Conservation (phyloP, 1,140 invertebrate species). For the Frieseomelitta varia region DNA sequence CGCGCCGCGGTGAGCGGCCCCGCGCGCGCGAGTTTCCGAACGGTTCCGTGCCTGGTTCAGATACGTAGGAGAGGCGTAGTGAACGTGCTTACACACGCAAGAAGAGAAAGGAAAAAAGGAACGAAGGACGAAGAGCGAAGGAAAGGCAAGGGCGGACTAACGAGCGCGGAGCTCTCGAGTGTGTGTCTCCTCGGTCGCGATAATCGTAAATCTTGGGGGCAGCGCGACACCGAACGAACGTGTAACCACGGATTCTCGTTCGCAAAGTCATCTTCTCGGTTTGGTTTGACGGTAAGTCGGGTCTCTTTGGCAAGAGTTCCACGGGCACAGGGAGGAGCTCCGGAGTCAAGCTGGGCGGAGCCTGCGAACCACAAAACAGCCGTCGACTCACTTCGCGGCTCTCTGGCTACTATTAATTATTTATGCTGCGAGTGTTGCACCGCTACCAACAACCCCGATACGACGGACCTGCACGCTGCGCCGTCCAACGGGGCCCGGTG, state of each 20-base stretch:
- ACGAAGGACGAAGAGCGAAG: neutral
- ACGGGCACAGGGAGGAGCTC: slow-evolving; percentile 79
- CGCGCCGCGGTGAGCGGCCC: neutral
- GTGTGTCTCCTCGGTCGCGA: slow-evolving; percentile 4
- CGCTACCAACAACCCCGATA: slow-evolving; percentile 62
- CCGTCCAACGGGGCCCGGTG: slow-evolving; percentile 31
- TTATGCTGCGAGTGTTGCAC: slow-evolving; percentile 79
- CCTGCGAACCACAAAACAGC: slow-evolving; percentile 80
- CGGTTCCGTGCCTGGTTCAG: neutral
- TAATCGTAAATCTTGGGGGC: slow-evolving; percentile 40
- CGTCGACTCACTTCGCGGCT: slow-evolving; percentile 76
- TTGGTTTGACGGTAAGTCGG: slow-evolving; percentile 40
- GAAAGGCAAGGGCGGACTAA: too few relatives aligned
- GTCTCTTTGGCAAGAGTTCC: slow-evolving; percentile 55
- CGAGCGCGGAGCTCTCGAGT: neutral
- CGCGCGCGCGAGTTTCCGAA: neutral
- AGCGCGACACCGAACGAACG: slow-evolving; percentile 9
- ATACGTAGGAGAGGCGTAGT: neutral
- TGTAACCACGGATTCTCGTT: slow-evolving; percentile 10
- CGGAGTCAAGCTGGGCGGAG: slow-evolving; percentile 80
- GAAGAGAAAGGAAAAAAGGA: neutral
- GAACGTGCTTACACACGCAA: too few relatives aligned
- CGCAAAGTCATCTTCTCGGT: slow-evolving; percentile 52
- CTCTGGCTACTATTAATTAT: slow-evolving; percentile 82
- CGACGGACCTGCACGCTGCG: slow-evolving; percentile 49